Evolutionary conservation across 1,140 invertebrate genomes (phyloP).

Genomic region (Homalodisca vitripennis): DNA sequence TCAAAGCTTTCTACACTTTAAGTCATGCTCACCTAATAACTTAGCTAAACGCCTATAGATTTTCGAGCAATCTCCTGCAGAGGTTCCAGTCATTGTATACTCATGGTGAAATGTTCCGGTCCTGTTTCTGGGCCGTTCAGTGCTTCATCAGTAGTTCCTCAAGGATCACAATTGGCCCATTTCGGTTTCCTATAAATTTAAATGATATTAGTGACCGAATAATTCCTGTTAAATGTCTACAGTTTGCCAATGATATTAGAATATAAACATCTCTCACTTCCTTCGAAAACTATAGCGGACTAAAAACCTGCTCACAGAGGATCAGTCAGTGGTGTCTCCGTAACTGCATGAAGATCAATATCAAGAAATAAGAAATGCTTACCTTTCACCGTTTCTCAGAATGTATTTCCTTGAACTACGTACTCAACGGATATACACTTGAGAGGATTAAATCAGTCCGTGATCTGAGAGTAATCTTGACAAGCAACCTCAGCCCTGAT

Average conservation of each 20-base stretch:
- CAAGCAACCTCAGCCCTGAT: constrained; percentile 7
- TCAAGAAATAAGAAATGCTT: neutral
- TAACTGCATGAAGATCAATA: constrained; percentile 3
- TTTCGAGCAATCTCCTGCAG: neutral
- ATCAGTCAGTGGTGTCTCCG: neutral
- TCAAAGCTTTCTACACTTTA: constrained; percentile 10
- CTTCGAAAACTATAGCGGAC: neutral
- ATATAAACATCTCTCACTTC: neutral
- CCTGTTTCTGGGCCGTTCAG: neutral
- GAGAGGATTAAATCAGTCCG: constrained; percentile 4
- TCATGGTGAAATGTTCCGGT: constrained; percentile 16
- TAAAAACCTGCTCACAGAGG: constrained; percentile 1
- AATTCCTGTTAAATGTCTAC: neutral
- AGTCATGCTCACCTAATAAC: constrained; percentile 1
- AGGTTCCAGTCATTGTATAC: constrained; percentile 9
- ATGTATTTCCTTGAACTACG: neutral
- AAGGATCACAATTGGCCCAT: neutral
- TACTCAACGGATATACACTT: neutral
- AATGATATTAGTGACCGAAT: constrained; percentile 4
- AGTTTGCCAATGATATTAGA: neutral
- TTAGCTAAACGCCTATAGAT: neutral
- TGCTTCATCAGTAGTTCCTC: constrained; percentile 5
- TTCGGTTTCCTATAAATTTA: neutral
- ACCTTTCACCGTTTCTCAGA: neutral
- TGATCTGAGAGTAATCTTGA: neutral